A percentile compares a stretch with the other conserved stretches of the same genome.
Conservation (phyloP, 2,797 vertebrate genomes). For the Hypotaenidia philippensis region DNA sequence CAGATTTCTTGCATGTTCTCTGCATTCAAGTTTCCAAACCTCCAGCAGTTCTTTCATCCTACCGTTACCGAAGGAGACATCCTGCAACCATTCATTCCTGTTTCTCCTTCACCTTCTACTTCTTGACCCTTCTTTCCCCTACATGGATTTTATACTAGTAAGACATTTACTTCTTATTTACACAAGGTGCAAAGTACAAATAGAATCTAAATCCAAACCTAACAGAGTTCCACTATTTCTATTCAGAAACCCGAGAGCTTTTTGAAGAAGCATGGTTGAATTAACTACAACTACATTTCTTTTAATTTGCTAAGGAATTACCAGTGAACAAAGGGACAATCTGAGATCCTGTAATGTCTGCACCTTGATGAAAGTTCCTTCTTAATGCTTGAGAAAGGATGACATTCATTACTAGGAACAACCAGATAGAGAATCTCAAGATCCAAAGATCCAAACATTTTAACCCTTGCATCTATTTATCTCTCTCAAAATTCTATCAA, state of each 20-base stretch:
- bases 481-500: neutral
- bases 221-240: neutral
- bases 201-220: neutral
- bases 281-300: neutral
- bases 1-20: neutral
- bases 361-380: neutral
- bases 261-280: neutral
- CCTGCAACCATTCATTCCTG: neutral
- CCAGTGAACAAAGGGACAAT: neutral
- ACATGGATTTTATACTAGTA: neutral
- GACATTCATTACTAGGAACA: neutral
- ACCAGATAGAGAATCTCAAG: neutral
- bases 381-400: neutral
- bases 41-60: neutral
- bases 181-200: slow-evolving; percentile 46
- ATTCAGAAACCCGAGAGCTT: neutral
- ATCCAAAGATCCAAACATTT: neutral
- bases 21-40: neutral
- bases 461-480: neutral
- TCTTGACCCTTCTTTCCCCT: neutral
- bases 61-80: neutral
- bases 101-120: neutral
- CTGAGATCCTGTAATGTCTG: neutral
- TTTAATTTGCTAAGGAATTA: slow-evolving; percentile 4
- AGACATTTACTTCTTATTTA: slow-evolving; percentile 24